Conservation (phyloP, 2,888 invertebrate species). For the Orgyia antiqua region DNA sequence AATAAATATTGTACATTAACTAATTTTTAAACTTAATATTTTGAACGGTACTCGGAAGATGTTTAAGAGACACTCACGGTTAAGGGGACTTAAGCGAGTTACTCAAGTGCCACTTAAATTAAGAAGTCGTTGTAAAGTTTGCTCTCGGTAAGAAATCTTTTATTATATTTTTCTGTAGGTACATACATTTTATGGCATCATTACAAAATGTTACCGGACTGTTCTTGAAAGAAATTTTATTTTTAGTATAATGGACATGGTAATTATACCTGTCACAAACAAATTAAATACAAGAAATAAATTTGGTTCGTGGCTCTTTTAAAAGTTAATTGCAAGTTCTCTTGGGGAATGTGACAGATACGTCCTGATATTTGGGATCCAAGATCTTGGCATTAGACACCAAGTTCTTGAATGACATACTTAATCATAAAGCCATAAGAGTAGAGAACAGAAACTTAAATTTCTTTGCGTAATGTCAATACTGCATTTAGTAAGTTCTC, state of each 20-base stretch:
- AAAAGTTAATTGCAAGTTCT: no score
- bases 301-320: constrained; percentile 15
- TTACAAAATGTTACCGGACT: constrained; percentile 1
- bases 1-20: constrained; percentile 4
- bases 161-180: constrained; percentile 12
- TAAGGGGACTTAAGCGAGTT: constrained; percentile 27
- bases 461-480: no score
- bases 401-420: no score
- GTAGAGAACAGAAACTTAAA: no score
- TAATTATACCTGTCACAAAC: no score
- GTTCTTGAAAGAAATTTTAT: not conserved
- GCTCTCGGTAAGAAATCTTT: constrained; percentile 25
- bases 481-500: no score
- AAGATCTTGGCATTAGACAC: no score
- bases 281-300: no score
- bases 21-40: constrained; percentile 29
- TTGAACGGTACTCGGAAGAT: constrained; percentile 25
- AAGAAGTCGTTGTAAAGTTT: constrained; percentile 34
- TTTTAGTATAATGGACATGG: not conserved
- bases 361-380: no score
- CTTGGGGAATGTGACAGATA: no score
- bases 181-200: constrained; percentile 7
- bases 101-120: constrained; percentile 36
- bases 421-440: no score
- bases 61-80: constrained; percentile 27